A percentile compares a stretch with the other conserved stretches of the same genome.
phyloP scores from a whole-genome alignment of 2,888 invertebrate genomes.

The Atherix ibis region DNA sequence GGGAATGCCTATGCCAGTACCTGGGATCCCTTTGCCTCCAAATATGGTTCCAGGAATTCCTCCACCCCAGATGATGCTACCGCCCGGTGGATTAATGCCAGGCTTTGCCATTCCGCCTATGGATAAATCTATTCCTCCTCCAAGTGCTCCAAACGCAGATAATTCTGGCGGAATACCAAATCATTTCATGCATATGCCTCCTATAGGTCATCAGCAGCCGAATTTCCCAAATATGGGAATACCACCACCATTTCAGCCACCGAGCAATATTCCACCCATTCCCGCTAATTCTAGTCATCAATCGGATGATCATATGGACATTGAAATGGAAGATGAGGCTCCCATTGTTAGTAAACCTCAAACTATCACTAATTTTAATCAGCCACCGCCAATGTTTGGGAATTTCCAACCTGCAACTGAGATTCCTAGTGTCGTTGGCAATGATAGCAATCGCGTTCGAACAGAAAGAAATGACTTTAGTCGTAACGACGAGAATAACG shows the following conservation, averaged over 20 bases:
- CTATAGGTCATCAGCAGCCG: slow-evolving; percentile 10
- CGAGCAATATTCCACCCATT: slow-evolving; percentile 13
- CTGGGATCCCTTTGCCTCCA: slow-evolving; percentile 22
- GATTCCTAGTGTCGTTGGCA: slow-evolving; percentile 2
- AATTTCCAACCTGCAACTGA: slow-evolving; percentile 2
- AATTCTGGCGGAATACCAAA: slow-evolving; percentile 25
- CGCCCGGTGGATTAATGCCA: slow-evolving; percentile 26
- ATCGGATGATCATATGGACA: slow-evolving; percentile 60
- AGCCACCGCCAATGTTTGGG: slow-evolving; percentile 28
- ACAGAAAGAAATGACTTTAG: slow-evolving; percentile 25
- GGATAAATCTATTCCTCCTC: slow-evolving; percentile 20
- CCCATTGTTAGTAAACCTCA: slow-evolving; percentile 3
- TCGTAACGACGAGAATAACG: slow-evolving; percentile 22
- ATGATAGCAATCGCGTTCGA: slow-evolving; percentile 19
- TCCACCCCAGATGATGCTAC: slow-evolving; percentile 32
- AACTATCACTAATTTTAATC: slow-evolving; percentile 29
- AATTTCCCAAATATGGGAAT: slow-evolving; percentile 9
- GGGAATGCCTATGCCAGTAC: slow-evolving; percentile 23
- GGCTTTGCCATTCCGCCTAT: slow-evolving; percentile 30
- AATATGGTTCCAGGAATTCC: slow-evolving; percentile 34
- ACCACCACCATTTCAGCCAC: slow-evolving; percentile 18
- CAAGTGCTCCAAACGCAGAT: slow-evolving; percentile 21
- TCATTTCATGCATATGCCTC: slow-evolving; percentile 16
- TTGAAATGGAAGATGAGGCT: slow-evolving; percentile 51
- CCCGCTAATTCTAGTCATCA: slow-evolving; percentile 11